These are phyloP conservation scores for Dendrolimus kikuchii DNA, from an alignment of 1,140 invertebrate species.

Conservation along the genomic window DNA sequence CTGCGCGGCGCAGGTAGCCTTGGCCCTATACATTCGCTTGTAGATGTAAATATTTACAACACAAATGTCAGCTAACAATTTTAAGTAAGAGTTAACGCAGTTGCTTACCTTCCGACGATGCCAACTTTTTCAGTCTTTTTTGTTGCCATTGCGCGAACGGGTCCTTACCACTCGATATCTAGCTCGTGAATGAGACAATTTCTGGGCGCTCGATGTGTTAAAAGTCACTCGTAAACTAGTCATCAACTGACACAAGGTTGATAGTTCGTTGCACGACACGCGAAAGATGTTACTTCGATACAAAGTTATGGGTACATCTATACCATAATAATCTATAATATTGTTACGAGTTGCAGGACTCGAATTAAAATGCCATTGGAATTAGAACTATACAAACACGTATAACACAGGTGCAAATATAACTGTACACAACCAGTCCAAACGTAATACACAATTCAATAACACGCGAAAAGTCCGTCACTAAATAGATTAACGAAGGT, in stretches of 20 bases:
- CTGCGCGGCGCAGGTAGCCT: too few species aligned
- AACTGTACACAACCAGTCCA: too few species aligned
- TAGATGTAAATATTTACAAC: neutral
- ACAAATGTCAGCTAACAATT: neutral
- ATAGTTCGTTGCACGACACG: slow-evolving; percentile 6
- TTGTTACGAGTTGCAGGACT: too few species aligned
- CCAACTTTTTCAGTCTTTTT: slow-evolving; percentile 75
- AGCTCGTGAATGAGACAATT: slow-evolving; percentile 30
- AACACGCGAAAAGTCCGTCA: too few species aligned
- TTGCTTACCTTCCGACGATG: slow-evolving; percentile 62
- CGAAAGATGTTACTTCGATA: neutral
- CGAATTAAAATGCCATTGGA: too few species aligned
- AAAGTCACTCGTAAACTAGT: slow-evolving; percentile 27
- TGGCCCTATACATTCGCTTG: too few species aligned
- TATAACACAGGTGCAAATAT: too few species aligned
- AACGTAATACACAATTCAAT: too few species aligned
- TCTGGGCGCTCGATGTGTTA: slow-evolving; percentile 15
- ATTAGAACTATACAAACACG: too few species aligned
- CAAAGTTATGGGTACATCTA: too few species aligned
- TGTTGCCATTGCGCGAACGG: slow-evolving; percentile 20
- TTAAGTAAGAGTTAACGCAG: neutral
- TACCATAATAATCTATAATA: too few species aligned
- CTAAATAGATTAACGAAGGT: too few species aligned
- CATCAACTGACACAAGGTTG: slow-evolving; percentile 26
- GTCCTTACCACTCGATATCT: slow-evolving; percentile 15